Conservation (phyloP, 2,113 vertebrate species). For the Limnothrissa miodon region DNA sequence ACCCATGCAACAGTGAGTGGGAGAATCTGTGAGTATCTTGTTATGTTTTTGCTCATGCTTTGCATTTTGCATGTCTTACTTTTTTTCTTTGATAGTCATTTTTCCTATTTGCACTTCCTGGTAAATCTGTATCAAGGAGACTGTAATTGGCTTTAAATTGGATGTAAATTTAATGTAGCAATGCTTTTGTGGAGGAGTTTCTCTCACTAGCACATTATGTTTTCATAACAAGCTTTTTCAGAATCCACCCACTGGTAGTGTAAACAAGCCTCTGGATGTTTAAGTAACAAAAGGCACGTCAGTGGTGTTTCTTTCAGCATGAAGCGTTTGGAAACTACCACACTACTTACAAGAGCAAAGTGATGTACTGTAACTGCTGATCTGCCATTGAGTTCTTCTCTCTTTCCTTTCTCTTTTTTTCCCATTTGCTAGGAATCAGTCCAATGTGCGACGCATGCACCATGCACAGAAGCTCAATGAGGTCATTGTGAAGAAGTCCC, state of each 20-base stretch:
- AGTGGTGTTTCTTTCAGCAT: background rate
- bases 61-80: background rate
- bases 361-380: background rate
- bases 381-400: background rate
- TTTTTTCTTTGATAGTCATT: background rate
- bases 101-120: background rate
- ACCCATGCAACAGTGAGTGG: constrained; percentile 87
- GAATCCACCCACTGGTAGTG: background rate
- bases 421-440: constrained; percentile 80
- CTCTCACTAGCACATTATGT: background rate
- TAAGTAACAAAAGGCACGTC: background rate
- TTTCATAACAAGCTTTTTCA: background rate
- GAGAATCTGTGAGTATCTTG: constrained; percentile 88
- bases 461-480: constrained; percentile 93
- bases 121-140: background rate
- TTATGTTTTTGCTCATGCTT: constrained; percentile 5
- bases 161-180: background rate
- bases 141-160: background rate
- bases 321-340: background rate
- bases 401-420: background rate
- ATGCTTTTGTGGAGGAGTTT: background rate
- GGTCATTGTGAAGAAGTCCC: constrained; percentile 90
- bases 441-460: constrained; percentile 93
- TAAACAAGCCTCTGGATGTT: constrained; percentile 5
- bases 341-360: background rate